These are phyloP conservation scores for Armadillidium nasatum DNA, from an alignment of 1,140 invertebrate species.

Conservation along the genomic window DNA sequence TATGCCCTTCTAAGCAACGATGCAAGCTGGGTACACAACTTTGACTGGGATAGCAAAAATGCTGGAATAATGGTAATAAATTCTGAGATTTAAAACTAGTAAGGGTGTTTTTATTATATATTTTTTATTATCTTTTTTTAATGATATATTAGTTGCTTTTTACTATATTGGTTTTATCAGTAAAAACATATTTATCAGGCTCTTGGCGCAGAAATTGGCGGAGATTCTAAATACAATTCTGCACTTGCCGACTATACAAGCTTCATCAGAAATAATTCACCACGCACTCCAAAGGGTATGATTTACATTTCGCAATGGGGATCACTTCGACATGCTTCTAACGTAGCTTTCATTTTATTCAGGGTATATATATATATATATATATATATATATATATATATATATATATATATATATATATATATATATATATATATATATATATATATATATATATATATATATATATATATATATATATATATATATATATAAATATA, in stretches of 20 bases:
- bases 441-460: too few species aligned
- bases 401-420: too few species aligned
- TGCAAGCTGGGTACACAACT: too few species aligned
- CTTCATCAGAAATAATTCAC: slow-evolving; percentile 48
- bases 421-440: too few species aligned
- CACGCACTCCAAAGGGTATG: slow-evolving; percentile 56
- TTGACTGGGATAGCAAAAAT: slow-evolving; percentile 60
- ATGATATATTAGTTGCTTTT: neutral
- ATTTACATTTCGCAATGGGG: slow-evolving; percentile 58
- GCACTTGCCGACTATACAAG: slow-evolving; percentile 28
- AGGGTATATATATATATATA: too few species aligned
- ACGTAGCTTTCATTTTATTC: slow-evolving; percentile 55
- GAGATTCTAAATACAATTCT: slow-evolving; percentile 17
- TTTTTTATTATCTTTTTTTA: neutral
- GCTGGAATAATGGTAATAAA: slow-evolving; percentile 56
- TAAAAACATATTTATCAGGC: too few species aligned
- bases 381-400: too few species aligned
- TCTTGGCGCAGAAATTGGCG: slow-evolving; percentile 29
- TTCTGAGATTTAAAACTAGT: neutral
- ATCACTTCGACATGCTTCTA: slow-evolving; percentile 58
- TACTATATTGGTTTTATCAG: too few species aligned
- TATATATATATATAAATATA: too few species aligned
- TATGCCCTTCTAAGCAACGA: slow-evolving; percentile 49
- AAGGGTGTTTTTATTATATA: neutral
- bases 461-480: too few species aligned